Evolutionary conservation across 92 coral and sea anemone species (phyloP).

Genomic region (Porites cylindrica): DNA sequence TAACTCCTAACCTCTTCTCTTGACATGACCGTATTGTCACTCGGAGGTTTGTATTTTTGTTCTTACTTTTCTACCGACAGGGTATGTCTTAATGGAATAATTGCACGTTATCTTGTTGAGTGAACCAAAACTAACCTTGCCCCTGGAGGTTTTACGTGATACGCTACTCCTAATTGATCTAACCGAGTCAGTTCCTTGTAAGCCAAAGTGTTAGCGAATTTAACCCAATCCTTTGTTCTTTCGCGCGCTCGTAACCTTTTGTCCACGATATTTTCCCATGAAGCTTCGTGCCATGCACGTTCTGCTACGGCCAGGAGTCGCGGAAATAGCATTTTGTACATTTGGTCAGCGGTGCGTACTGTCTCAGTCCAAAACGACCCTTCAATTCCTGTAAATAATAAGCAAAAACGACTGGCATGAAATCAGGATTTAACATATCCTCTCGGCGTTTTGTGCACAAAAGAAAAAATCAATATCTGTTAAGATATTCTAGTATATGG

Average conservation of each 20-base stretch:
- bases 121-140: constrained; percentile 57
- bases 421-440: neutral
- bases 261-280: constrained; percentile 73
- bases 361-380: constrained; percentile 89
- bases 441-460: neutral
- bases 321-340: constrained; percentile 91
- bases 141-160: constrained; percentile 81
- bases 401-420: neutral
- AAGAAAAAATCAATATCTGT: too few species aligned
- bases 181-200: constrained; percentile 82
- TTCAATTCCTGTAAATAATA: constrained; percentile 70
- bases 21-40: too few species aligned
- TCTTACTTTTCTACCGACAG: too few species aligned
- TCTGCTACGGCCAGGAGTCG: constrained; percentile 92
- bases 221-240: constrained; percentile 72
- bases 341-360: constrained; percentile 90
- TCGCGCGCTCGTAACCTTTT: constrained; percentile 40
- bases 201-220: constrained; percentile 87
- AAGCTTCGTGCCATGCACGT: constrained; percentile 94
- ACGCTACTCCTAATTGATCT: constrained; percentile 73
- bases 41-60: too few species aligned
- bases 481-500: too few species aligned
- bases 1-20: too few species aligned
- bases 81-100: neutral
- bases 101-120: too few species aligned